Evolutionary conservation across 2,113 vertebrate species (phyloP), one percentile per base, ranked within the genome.

Genomic region (Xenus cinereus): DNA sequence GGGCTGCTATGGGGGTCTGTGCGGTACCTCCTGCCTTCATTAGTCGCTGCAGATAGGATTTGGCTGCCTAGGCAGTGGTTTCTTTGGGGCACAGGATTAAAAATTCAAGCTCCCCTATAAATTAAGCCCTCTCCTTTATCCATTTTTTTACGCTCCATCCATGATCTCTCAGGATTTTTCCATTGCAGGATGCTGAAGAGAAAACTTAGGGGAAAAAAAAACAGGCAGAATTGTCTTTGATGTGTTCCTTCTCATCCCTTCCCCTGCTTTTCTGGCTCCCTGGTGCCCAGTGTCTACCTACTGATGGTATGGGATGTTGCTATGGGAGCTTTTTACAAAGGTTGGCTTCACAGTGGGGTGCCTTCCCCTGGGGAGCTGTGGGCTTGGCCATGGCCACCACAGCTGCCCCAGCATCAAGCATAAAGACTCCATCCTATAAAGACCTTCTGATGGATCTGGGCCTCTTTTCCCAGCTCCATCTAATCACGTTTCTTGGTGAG

Each of bases 11-110:
- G 77, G 77, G 86, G 87, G 84, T 87, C 77, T 92, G 62, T 89
- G 74, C 23, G 37, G 37, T 59, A 86, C 82, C 94, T 96, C 82
- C 68, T 83, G 64, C 64, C 69, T 95, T 96, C 93, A 74, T 97
- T 91, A 94, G 84, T 89, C 71, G 48, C 66, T 83, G 74, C 81
- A 94, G 92, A 95, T 77, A 95, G 86, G 79, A 91, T 89, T 91
- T 91, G 71, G 37, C 90, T 95, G 74, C 84, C 62, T 91, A 91
- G 91, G 63, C 46, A 89, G 81, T 83, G 46, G 84, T 95, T 95
- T 97, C 94, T 95, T 95, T 97, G 89, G 95, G 96, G 91, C 94
- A 91, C 77, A 93, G 63, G 77, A 95, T 96, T 95, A 97, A 97
- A 95, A 92, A 96, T 77, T 91, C 77, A 89, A 89, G 77, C 53